Evolutionary conservation across 53 echinoderm and acorn worm species (phyloP).

Genomic region (Antedon mediterranea): DNA sequence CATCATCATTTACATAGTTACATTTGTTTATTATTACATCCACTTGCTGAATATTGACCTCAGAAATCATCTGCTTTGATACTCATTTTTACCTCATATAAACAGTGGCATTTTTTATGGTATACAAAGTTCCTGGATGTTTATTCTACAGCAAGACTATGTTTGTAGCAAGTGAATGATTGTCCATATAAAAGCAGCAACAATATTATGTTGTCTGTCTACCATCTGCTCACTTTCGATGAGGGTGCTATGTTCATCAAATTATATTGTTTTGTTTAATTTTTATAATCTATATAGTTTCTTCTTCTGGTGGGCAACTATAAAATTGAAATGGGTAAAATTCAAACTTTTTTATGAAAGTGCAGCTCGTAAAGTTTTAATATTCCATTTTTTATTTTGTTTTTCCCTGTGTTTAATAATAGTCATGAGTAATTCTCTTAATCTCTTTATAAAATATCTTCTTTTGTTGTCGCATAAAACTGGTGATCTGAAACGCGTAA

Average conservation of each 20-base stretch:
- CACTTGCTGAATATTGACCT: background rate
- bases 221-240: background rate
- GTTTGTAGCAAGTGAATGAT: background rate
- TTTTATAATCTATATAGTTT: no score
- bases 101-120: background rate
- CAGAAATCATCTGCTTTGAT: background rate
- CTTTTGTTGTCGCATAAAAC: background rate
- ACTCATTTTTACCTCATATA: background rate
- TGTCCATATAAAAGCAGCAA: background rate
- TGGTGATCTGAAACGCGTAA: background rate
- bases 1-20: background rate
- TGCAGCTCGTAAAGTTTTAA: no score
- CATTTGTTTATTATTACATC: background rate
- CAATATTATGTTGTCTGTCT: no score
- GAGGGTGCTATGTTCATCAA: background rate
- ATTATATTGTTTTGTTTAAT: no score
- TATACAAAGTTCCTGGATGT: background rate
- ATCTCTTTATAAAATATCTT: background rate
- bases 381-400: no score
- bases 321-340: no score
- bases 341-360: no score
- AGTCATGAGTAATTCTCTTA: background rate
- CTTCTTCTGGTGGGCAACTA: no score
- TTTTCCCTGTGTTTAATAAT: no score
- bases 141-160: background rate